phyloP scores from a whole-genome alignment of 2,797 vertebrate species.

The Diglossa cyanea region DNA sequence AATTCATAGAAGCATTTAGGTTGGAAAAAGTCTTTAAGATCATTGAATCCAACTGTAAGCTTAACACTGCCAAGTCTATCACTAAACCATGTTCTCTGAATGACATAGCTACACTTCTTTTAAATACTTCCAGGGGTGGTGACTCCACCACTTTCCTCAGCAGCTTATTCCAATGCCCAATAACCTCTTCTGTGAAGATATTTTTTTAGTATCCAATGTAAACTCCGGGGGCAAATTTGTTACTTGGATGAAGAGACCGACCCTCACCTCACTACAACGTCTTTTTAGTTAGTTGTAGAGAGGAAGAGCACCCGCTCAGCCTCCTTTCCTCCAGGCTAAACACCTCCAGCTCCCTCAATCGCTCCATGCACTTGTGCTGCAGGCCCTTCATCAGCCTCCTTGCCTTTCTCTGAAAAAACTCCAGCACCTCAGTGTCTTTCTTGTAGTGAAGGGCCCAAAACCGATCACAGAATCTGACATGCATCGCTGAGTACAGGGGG shows the following conservation, averaged over 20 bases:
- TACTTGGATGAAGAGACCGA: background rate
- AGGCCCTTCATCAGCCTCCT: background rate
- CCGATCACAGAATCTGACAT: accelerated
- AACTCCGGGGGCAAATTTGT: background rate
- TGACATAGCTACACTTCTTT: background rate
- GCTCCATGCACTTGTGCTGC: background rate
- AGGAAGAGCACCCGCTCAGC: background rate
- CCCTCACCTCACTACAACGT: background rate
- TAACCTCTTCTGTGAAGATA: background rate
- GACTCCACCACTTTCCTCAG: background rate
- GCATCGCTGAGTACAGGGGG: accelerated
- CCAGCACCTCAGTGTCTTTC: background rate
- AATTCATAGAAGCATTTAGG: background rate
- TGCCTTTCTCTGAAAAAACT: background rate
- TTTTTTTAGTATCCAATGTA: background rate
- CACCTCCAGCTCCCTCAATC: background rate
- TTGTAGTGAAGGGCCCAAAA: background rate
- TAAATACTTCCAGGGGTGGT: background rate
- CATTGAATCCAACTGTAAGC: background rate
- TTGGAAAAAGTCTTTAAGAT: background rate
- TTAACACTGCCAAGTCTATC: background rate
- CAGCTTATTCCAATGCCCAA: background rate
- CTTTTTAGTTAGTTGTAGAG: background rate
- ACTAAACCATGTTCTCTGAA: background rate
- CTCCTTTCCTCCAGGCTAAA: background rate